These are phyloP conservation scores for Sylvia atricapilla DNA, from an alignment of 2,113 vertebrate species.

Conservation along the genomic window DNA sequence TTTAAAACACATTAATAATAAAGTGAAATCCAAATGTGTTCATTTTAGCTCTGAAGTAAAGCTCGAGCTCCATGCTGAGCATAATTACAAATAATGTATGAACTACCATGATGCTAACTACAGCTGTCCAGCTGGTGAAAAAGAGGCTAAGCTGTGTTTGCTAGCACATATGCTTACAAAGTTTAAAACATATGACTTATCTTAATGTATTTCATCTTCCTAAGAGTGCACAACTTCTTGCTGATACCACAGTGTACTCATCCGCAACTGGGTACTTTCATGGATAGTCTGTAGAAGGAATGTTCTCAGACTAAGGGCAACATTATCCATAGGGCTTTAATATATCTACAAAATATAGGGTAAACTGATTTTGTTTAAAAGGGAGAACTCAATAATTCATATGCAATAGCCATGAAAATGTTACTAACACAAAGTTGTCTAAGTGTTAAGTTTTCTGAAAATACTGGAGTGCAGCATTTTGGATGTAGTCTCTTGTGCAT, in stretches of 20 bases:
- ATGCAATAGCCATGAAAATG: neutral
- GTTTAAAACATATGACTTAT: neutral
- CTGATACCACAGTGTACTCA: neutral
- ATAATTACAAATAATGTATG: neutral
- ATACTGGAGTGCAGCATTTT: neutral
- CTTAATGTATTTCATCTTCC: neutral
- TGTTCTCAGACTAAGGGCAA: neutral
- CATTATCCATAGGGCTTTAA: neutral
- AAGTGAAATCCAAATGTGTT: constrained; percentile 8
- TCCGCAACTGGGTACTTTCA: neutral
- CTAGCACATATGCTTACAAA: neutral
- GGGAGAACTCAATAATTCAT: neutral
- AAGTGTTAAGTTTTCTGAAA: neutral
- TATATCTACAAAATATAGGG: neutral
- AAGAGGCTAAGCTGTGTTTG: neutral
- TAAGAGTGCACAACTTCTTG: neutral
- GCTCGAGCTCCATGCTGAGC: neutral
- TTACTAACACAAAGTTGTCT: neutral
- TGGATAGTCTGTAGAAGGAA: neutral
- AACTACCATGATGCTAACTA: neutral
- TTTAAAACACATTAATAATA: constrained; percentile 6
- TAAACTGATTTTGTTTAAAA: neutral
- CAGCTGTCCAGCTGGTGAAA: neutral
- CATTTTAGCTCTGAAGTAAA: neutral
- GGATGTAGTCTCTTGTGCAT: neutral